These are phyloP conservation scores for Platerodrilus igneus DNA, from an alignment of 2,888 invertebrate species.

Conservation along the genomic window DNA sequence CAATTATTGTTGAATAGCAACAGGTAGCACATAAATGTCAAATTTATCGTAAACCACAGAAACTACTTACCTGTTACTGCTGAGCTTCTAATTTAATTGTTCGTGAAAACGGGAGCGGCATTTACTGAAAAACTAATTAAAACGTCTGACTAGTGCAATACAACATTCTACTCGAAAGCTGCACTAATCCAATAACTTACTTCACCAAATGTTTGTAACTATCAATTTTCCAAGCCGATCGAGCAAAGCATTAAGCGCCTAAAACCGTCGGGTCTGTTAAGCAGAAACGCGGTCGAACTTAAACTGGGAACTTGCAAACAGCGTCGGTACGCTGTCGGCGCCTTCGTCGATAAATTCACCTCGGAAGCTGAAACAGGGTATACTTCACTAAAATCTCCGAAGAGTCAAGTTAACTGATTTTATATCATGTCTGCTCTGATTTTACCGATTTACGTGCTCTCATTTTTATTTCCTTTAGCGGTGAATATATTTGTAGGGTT, in stretches of 20 bases:
- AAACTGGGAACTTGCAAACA: conserved; percentile 41
- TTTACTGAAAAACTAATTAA: no score
- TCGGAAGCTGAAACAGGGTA: conserved; percentile 22
- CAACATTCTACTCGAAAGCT: neutral
- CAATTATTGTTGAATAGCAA: conserved; percentile 16
- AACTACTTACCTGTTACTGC: conserved; percentile 13
- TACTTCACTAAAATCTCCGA: no score
- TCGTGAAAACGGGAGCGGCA: neutral
- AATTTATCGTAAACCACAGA: conserved; percentile 17
- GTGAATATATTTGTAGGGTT: no score
- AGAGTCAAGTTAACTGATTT: no score
- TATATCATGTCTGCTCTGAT: no score
- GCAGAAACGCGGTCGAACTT: conserved; percentile 34
- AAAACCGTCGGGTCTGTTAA: conserved; percentile 37
- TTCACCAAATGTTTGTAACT: neutral
- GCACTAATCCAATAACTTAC: neutral
- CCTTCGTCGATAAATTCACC: conserved; percentile 24
- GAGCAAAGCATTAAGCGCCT: conserved; percentile 23
- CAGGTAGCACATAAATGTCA: conserved; percentile 24
- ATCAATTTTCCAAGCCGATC: conserved; percentile 16
- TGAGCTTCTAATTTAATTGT: conserved; percentile 3
- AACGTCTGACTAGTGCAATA: conserved; percentile 2
- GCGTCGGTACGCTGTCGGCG: conserved; percentile 36
- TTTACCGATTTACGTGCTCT: no score
- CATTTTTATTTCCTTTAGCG: no score